Conservation (phyloP, 2,113 vertebrate species). For the Jaculus jaculus region DNA sequence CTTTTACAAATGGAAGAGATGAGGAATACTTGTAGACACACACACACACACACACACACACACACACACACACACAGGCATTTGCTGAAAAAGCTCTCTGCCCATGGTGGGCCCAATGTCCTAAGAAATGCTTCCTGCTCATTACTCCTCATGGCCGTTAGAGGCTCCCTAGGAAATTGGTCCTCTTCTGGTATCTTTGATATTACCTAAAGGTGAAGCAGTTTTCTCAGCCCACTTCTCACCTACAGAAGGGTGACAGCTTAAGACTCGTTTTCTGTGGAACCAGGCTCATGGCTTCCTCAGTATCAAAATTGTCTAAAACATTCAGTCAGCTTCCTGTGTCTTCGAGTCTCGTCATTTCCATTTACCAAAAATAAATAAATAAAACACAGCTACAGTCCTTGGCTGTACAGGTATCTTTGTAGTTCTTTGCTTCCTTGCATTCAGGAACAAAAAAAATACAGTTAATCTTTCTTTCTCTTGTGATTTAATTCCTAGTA, state of each 20-base stretch:
- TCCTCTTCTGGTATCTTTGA: background rate
- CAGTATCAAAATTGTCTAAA: background rate
- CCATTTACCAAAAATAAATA: background rate
- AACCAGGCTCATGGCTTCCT: background rate
- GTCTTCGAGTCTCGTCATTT: background rate
- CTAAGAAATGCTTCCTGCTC: background rate
- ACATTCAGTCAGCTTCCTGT: background rate
- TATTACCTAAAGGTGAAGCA: background rate
- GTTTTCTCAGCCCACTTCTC: background rate
- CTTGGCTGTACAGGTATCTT: background rate
- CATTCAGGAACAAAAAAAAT: constrained; percentile 21
- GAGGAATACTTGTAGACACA: background rate
- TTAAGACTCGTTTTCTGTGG: background rate
- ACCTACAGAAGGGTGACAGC: background rate
- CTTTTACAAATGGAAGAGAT: background rate
- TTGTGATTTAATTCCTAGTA: background rate
- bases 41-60: background rate
- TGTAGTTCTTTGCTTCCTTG: constrained; percentile 36
- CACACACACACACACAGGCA: background rate
- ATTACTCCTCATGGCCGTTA: background rate
- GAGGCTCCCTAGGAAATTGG: background rate
- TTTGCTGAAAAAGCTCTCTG: background rate
- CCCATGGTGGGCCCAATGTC: background rate
- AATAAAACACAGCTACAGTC: background rate
- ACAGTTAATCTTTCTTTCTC: background rate